phyloP scores from a whole-genome alignment of 2,888 invertebrate genomes.

The Dorcus hopei region DNA sequence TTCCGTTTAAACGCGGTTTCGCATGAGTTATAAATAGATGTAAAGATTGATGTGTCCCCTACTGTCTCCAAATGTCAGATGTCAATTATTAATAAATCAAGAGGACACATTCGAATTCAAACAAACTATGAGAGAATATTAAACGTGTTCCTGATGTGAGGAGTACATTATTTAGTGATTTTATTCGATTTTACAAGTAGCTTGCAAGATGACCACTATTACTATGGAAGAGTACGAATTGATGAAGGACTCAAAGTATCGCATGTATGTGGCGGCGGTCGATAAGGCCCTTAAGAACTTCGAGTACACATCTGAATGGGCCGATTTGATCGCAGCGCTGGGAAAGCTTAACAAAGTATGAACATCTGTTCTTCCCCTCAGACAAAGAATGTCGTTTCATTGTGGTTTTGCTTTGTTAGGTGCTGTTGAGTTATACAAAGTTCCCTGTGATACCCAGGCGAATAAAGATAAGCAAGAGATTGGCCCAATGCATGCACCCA shows the following conservation, averaged over 20 bases:
- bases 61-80: neutral
- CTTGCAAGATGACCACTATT: slow-evolving; percentile 52
- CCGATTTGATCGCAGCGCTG: slow-evolving; percentile 85
- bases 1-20: too few species aligned
- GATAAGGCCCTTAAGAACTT: slow-evolving; percentile 88
- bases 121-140: too few species aligned
- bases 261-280: slow-evolving; percentile 74
- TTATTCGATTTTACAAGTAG: too few species aligned
- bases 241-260: slow-evolving; percentile 78
- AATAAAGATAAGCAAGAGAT: slow-evolving; percentile 82
- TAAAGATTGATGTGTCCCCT: neutral
- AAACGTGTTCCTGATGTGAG: too few species aligned
- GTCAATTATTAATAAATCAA: neutral
- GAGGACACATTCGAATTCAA: too few species aligned
- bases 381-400: neutral
- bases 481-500: slow-evolving; percentile 93
- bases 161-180: too few species aligned
- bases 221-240: slow-evolving; percentile 75
- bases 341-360: slow-evolving; percentile 84
- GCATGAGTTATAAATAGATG: too few species aligned
- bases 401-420: slow-evolving; percentile 50
- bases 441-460: slow-evolving; percentile 83
- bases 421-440: slow-evolving; percentile 73
- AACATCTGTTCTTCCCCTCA: slow-evolving; percentile 6
- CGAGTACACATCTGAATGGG: slow-evolving; percentile 94